phyloP scores from a whole-genome alignment of 2,797 vertebrate genomes.

The Spheniscus humboldti region DNA sequence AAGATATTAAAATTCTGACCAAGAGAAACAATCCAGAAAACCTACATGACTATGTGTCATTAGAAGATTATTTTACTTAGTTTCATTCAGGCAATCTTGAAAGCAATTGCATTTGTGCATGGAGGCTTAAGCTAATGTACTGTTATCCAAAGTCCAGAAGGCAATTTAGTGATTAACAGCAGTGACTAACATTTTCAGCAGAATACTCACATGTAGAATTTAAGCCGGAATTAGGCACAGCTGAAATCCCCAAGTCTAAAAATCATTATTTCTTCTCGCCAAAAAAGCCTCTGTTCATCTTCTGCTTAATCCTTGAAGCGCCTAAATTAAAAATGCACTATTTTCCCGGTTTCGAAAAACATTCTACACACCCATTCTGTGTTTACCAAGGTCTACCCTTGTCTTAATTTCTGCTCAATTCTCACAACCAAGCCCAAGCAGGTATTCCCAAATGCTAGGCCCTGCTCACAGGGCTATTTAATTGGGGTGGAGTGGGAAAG shows the following conservation, averaged over 20 bases:
- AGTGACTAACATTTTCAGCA: slow-evolving; percentile 2
- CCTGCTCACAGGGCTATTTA: neutral
- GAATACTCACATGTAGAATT: neutral
- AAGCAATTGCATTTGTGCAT: neutral
- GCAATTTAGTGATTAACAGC: neutral
- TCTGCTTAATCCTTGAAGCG: neutral
- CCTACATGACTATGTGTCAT: neutral
- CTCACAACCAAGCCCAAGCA: neutral
- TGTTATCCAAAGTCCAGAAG: slow-evolving; percentile 11
- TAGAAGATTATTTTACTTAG: neutral
- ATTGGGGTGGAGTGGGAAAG: neutral
- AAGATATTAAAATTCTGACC: slow-evolving; percentile 48
- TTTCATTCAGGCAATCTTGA: slow-evolving; percentile 9
- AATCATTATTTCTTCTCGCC: neutral
- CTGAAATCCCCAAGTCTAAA: neutral
- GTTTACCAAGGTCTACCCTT: neutral
- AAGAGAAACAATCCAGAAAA: slow-evolving; percentile 26
- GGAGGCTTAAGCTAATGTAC: neutral
- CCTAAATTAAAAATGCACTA: neutral
- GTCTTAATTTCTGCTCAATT: neutral
- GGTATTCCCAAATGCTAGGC: neutral
- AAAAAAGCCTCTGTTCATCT: neutral
- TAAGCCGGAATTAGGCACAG: neutral
- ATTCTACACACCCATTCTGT: neutral
- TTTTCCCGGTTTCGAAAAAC: neutral